phyloP scores from a whole-genome alignment of 1,140 invertebrate species.

The Nomia melanderi region DNA sequence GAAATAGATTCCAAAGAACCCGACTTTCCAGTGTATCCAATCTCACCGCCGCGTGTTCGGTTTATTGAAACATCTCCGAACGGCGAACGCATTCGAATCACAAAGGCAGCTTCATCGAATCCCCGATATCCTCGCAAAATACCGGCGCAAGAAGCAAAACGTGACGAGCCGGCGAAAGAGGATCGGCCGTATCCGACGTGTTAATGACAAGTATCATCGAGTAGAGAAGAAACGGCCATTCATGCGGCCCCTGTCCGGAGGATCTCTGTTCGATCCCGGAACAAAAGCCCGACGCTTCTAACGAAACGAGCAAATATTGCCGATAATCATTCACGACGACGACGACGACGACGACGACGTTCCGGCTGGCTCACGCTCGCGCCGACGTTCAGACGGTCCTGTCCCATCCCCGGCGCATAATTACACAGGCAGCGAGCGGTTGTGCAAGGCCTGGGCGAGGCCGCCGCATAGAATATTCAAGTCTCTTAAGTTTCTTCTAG shows the following conservation, averaged over 20 bases:
- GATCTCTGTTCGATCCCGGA: background rate
- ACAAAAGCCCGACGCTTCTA: background rate
- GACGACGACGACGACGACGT: too few species aligned
- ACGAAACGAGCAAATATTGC: constrained; percentile 1
- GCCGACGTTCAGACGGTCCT: constrained; percentile 11
- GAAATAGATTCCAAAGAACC: too few species aligned
- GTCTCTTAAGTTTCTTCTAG: constrained; percentile 65
- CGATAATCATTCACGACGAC: background rate
- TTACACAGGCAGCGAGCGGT: constrained; percentile 54
- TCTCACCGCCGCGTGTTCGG: too few species aligned
- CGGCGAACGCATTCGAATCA: too few species aligned
- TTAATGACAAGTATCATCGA: background rate
- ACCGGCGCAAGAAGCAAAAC: background rate
- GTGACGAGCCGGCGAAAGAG: background rate
- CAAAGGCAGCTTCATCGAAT: too few species aligned
- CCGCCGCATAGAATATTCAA: constrained; percentile 64
- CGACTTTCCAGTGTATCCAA: too few species aligned
- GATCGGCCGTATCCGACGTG: background rate
- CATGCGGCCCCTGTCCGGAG: background rate
- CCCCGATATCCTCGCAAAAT: too few species aligned
- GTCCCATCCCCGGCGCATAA: constrained; percentile 57
- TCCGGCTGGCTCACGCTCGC: background rate
- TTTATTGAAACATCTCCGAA: too few species aligned
- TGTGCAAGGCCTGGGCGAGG: constrained; percentile 60
- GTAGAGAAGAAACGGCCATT: background rate